Base-by-base conservation (phyloP, 2,113 vertebrate genomes). In the Bothrops jararaca region DNA sequence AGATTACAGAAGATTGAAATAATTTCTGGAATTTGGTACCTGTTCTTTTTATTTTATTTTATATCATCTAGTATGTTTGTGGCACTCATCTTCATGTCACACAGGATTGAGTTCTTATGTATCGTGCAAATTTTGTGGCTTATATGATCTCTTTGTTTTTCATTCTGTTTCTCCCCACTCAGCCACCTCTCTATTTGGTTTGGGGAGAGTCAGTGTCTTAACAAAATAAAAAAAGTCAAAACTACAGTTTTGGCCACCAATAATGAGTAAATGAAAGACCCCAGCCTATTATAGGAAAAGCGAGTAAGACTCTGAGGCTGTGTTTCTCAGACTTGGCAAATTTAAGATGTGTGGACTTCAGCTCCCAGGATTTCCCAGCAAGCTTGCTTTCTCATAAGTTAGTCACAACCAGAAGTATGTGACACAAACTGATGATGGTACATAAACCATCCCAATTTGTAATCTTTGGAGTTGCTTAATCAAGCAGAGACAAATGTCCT, bases 401-500 rank as follows among this genome's bases (percentile, higher is more conserved):
- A 64, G 7, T 86, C 80, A 50, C 26, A 34, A 48, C n/a, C 60
- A 91, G 10, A 64, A 6, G 5, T 48, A 87, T 24, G 29, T 89
- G 50, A 91, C 5, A 85, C 80, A 91, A 94, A 94, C 54, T 64
- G 86, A 48, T 0, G 6, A 39, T 26, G 11, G 9, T 0, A 92
- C 0, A 0, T 90, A 92, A 91, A 90, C 90, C 91, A 93, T 57
- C 57, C 92, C 93, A 94, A 89, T 90, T 86, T 95, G 85, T 91
- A 50, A 24, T 18, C 29, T 22, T 24, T 5, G 6, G 45, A 20
- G 23, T 50, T 88, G 22, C 24, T 6, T 26, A 92, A 95, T 94
- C 96, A 48, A 94, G 87, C 94, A 69, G 26, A 56, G 58, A 89
- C 4, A 89, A 58, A 94, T 93, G 91, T 89, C 92, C 91, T 0